These are phyloP conservation scores for Halictus ligatus DNA, from an alignment of 2,888 invertebrate species.

Conservation along the genomic window DNA sequence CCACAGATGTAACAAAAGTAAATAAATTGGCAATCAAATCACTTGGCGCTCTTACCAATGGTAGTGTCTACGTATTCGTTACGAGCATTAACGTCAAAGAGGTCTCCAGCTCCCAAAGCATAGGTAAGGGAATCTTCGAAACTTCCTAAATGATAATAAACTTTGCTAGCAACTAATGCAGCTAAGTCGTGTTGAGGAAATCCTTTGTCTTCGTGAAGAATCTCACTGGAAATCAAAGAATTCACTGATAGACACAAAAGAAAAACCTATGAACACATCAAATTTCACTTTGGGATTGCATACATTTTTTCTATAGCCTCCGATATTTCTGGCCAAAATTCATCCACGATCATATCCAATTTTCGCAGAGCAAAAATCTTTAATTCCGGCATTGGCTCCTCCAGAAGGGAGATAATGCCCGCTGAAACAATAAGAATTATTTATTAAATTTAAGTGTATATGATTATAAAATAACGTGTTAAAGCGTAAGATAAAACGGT, in stretches of 20 bases:
- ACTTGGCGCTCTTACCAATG: constrained; percentile 86
- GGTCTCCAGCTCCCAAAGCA: constrained; percentile 96
- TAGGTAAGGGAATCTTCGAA: constrained; percentile 99
- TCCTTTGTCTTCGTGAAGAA: constrained; percentile 95
- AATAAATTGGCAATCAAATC: not conserved
- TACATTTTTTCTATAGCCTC: constrained; percentile 98
- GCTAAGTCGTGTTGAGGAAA: constrained; percentile 96
- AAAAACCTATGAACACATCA: not conserved
- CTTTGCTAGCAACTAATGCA: constrained; percentile 98
- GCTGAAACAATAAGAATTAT: constrained; percentile 85
- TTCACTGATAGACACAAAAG: not conserved
- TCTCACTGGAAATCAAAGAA: constrained; percentile 88
- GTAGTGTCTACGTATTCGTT: constrained; percentile 99
- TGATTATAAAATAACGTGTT: not conserved
- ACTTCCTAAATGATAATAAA: constrained; percentile 98
- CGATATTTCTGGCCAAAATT: constrained; percentile 99
- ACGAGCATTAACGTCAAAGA: constrained; percentile 97
- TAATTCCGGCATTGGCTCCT: constrained; percentile 96
- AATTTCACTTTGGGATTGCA: constrained; percentile 73
- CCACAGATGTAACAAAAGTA: constrained; percentile 17
- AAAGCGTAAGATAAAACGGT: constrained; percentile 22
- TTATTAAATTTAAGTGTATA: not conserved
- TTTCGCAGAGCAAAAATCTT: constrained; percentile 97
- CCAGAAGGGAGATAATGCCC: constrained; percentile 97
- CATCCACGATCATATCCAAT: constrained; percentile 96